Evolutionary conservation across 2,113 vertebrate genomes (phyloP).

Genomic region (Nothoprocta perdicaria): DNA sequence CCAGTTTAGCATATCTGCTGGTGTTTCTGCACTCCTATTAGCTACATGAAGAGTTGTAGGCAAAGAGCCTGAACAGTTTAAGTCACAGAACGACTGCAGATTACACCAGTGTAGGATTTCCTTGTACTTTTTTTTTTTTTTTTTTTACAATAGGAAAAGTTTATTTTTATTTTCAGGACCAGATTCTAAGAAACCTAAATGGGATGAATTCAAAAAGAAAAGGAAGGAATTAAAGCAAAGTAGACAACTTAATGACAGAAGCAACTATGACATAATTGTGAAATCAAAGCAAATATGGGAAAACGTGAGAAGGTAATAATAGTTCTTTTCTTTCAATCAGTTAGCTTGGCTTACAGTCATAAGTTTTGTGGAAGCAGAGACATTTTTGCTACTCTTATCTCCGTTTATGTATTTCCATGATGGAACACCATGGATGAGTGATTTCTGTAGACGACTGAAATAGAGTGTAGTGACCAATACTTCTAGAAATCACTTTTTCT

Average conservation of each 20-base stretch:
- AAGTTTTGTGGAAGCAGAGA: background rate
- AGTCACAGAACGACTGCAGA: background rate
- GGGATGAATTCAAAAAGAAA: conserved; percentile 86
- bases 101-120: background rate
- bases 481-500: background rate
- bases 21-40: background rate
- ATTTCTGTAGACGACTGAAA: background rate
- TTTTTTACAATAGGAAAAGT: no score
- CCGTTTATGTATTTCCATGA: background rate
- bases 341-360: background rate
- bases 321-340: background rate
- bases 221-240: conserved; percentile 90
- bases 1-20: background rate
- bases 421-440: background rate
- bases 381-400: background rate
- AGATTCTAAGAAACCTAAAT: conserved; percentile 86
- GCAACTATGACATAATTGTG: conserved; percentile 86
- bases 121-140: no score
- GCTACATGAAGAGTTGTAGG: background rate
- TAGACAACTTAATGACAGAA: conserved; percentile 83
- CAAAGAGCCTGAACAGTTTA: background rate
- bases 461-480: fast-evolving
- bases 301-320: conserved; percentile 80
- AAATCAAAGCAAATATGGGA: conserved; percentile 93
- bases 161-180: conserved; percentile 73